Evolutionary conservation across 2,888 invertebrate genomes (phyloP).

Genomic region (Spodoptera picta): DNA sequence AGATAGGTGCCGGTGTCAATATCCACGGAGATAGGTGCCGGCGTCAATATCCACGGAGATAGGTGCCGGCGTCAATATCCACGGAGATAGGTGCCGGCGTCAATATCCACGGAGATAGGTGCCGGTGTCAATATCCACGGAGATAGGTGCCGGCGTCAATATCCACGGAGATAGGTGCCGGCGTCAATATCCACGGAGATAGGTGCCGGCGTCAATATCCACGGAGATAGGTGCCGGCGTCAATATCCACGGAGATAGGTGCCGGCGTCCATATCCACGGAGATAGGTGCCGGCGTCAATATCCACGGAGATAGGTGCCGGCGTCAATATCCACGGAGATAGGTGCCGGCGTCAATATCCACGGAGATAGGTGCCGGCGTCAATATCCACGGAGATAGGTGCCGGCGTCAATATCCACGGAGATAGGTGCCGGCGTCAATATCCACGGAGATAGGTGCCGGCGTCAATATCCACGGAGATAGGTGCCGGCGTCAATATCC

Average conservation of each 20-base stretch:
- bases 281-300: constrained; percentile 23
- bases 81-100: constrained; percentile 19
- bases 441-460: constrained; percentile 20
- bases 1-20: constrained; percentile 23
- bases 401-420: constrained; percentile 22
- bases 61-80: constrained; percentile 21
- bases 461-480: constrained; percentile 25
- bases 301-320: constrained; percentile 20
- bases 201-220: constrained; percentile 21
- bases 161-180: constrained; percentile 20
- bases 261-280: constrained; percentile 20
- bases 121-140: constrained; percentile 22
- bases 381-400: constrained; percentile 25
- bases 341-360: constrained; percentile 21
- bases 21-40: constrained; percentile 20
- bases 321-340: constrained; percentile 25
- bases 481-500: constrained; percentile 21
- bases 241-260: constrained; percentile 25
- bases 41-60: constrained; percentile 25
- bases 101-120: constrained; percentile 25
- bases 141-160: constrained; percentile 23
- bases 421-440: constrained; percentile 23
- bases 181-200: constrained; percentile 25
- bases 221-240: constrained; percentile 19
- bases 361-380: constrained; percentile 19